Base-by-base conservation (phyloP, 2,797 vertebrate species). In the Ceyx erithaca region DNA sequence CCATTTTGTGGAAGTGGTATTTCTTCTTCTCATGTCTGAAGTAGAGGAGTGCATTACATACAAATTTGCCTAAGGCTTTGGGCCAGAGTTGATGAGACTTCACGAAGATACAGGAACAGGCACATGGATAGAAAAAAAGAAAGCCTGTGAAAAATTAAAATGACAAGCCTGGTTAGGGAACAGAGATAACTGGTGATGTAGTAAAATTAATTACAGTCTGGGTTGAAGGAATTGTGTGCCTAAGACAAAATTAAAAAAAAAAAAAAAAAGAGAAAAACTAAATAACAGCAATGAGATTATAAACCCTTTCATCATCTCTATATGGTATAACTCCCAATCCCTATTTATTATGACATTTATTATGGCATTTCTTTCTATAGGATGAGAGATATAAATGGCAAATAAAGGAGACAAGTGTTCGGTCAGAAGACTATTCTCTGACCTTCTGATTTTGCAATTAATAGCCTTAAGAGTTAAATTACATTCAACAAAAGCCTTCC, bases 121-220 rank as follows among this genome's bases (percentile, higher is more conserved):
- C 96, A 81, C 85, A 86, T 48, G 87, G 91, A 52, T 64, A 63
- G 87, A 62, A 90, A 91, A 73, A 95, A 90, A 95, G 85, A 93
- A 95, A 96, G 90, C 71, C 91, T 94, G 93, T 96, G 95, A 92
- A 96, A 96, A 96, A 96, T 96, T 96, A 94, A 96, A 96, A 96
- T 96, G 96, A 96, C 96, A 96, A 96, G 92, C 86, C 90, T 95
- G 93, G 92, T 96, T 95, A 96, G 86, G 86, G 81, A 92, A 67
- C 61, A 80, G 90, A 92, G 96, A 96, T 96, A 95, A 96, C 94
- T 90, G 79, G 78, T 82, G 94, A 94, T 95, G 94, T 93, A 95
- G 92, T 92, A 93, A 96, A 96, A 96, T 96, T 96, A 96, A 96
- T 96, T 95, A 94, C 90, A 91, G 85, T 78, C 87, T 92, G 72